A percentile compares a stretch with the other conserved stretches of the same genome.
Evolutionary conservation across 2,113 vertebrate genomes (phyloP).

Genomic region (Ptilorrhoa leucosticta): DNA sequence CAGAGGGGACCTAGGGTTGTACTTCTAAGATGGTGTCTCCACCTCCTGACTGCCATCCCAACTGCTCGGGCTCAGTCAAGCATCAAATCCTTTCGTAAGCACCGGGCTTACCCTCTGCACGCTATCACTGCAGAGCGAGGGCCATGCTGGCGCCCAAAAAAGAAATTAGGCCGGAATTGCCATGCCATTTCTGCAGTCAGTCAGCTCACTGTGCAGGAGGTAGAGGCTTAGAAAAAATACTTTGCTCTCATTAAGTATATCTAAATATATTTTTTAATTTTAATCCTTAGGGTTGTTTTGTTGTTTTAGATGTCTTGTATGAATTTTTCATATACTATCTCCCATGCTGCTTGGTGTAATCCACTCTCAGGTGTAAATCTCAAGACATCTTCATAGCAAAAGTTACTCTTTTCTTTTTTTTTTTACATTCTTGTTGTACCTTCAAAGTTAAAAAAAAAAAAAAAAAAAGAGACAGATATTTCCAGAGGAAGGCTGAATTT

Average conservation of each 20-base stretch:
- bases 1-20: background rate
- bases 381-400: background rate
- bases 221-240: background rate
- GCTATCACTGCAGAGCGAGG: background rate
- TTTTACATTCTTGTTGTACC: background rate
- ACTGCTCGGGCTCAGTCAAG: background rate
- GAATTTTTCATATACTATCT: background rate
- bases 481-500: background rate
- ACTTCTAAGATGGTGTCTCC: constrained; percentile 1
- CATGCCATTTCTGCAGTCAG: background rate
- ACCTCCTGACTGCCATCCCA: background rate
- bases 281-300: background rate
- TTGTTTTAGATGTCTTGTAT: background rate
- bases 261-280: background rate
- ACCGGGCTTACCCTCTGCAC: background rate
- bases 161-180: background rate
- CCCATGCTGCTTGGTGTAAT: background rate
- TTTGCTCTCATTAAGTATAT: background rate
- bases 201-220: background rate
- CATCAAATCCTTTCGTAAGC: constrained; percentile 23
- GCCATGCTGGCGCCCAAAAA: background rate
- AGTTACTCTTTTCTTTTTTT: background rate
- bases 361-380: background rate
- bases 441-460: background rate
- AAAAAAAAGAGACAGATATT: background rate